A percentile compares a stretch with the other conserved stretches of the same genome.
phyloP scores from a whole-genome alignment of 2,888 invertebrate species.

The Ichneumon xanthorius region DNA sequence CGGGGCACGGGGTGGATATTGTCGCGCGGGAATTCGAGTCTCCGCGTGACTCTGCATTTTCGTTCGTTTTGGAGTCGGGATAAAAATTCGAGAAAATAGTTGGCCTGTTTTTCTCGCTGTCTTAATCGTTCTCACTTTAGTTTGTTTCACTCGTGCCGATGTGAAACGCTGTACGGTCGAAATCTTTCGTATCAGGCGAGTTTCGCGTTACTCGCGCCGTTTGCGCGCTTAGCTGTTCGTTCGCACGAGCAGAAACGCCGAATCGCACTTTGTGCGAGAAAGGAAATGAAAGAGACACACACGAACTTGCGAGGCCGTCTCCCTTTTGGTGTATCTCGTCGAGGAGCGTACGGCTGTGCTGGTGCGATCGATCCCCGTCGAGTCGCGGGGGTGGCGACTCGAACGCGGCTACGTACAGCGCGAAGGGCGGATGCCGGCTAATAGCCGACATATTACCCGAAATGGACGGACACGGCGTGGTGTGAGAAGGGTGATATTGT shows the following conservation, averaged over 20 bases:
- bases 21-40: neutral
- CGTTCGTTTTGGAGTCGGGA: neutral
- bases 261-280: slow-evolving; percentile 53
- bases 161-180: neutral
- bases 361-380: slow-evolving; percentile 59
- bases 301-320: slow-evolving; percentile 19
- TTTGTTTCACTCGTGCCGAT: neutral
- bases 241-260: slow-evolving; percentile 56
- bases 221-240: slow-evolving; percentile 26
- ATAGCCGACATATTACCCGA: slow-evolving; percentile 77
- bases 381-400: slow-evolving; percentile 22
- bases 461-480: slow-evolving; percentile 72
- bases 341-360: slow-evolving; percentile 10
- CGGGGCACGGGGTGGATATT: neutral
- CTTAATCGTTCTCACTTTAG: neutral
- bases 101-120: neutral
- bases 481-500: slow-evolving; percentile 66
- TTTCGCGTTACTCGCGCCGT: slow-evolving; percentile 11
- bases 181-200: slow-evolving; percentile 5
- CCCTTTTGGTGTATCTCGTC: slow-evolving; percentile 3
- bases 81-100: slow-evolving; percentile 1
- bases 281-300: slow-evolving; percentile 39
- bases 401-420: slow-evolving; percentile 41
- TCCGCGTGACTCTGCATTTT: neutral
- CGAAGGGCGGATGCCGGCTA: slow-evolving; percentile 74